Conservation (phyloP, 2,113 vertebrate genomes). For the Malurus elegans region DNA sequence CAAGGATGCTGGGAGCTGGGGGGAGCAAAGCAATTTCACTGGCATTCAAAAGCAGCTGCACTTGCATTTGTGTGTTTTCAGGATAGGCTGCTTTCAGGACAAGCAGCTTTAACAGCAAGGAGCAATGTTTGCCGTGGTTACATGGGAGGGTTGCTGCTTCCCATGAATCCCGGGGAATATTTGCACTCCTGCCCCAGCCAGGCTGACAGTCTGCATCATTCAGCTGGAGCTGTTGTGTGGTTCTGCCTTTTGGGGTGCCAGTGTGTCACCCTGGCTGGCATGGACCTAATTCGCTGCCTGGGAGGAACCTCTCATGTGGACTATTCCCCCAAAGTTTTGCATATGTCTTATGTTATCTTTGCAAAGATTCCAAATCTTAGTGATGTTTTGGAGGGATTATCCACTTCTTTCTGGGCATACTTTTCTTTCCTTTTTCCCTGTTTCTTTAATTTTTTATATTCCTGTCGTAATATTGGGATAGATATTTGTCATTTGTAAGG, state of each 20-base stretch:
- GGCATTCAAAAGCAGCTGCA: neutral
- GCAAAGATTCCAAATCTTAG: neutral
- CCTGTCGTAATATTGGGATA: neutral
- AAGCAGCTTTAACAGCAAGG: neutral
- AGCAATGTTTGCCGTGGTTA: fast-evolving
- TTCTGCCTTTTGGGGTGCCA: neutral
- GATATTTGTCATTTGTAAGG: neutral
- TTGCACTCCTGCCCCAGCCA: neutral
- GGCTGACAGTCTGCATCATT: neutral
- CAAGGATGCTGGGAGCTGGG: neutral
- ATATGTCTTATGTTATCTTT: neutral
- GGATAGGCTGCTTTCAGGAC: neutral
- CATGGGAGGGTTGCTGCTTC: neutral
- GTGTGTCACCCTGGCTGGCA: neutral
- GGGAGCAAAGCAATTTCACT: neutral
- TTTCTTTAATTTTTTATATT: neutral
- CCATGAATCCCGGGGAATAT: neutral
- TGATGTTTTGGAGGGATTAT: neutral
- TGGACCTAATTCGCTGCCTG: neutral
- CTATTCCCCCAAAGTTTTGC: neutral
- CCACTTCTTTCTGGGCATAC: neutral
- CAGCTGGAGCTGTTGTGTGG: neutral
- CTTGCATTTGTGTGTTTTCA: neutral
- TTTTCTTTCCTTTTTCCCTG: neutral
- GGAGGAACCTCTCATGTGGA: neutral